Evolutionary conservation across 2,797 vertebrate genomes (phyloP).

Genomic region (Botia kubotai): DNA sequence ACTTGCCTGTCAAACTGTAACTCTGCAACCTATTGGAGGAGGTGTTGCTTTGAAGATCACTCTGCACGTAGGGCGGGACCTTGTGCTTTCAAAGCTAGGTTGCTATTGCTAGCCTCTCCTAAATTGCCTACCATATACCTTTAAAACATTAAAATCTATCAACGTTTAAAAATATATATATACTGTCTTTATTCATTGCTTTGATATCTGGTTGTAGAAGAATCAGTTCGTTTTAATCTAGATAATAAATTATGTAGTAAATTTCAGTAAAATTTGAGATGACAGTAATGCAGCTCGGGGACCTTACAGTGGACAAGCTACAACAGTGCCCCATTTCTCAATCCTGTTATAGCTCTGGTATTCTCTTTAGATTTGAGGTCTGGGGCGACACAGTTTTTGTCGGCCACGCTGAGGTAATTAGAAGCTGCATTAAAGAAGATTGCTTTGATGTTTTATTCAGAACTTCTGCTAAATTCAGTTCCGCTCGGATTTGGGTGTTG

Average conservation of each 20-base stretch:
- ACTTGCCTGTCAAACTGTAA: too few relatives aligned
- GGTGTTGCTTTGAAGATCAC: too few relatives aligned
- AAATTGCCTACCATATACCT: too few relatives aligned
- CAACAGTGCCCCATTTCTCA: constrained; percentile 69
- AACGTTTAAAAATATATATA: neutral
- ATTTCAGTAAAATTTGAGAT: constrained; percentile 19
- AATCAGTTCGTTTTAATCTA: neutral
- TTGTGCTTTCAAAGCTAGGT: too few relatives aligned
- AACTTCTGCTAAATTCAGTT: neutral
- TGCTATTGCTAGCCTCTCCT: too few relatives aligned
- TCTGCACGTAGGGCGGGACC: too few relatives aligned
- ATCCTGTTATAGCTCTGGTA: constrained; percentile 61
- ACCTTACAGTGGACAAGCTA: constrained; percentile 55
- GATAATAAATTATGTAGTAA: neutral
- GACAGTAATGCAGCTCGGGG: neutral
- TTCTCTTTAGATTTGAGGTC: constrained; percentile 52
- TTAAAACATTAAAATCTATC: neutral
- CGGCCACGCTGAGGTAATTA: constrained; percentile 38
- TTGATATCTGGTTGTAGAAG: neutral
- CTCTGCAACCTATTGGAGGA: too few relatives aligned
- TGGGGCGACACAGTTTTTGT: constrained; percentile 59
- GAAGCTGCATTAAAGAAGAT: constrained; percentile 27
- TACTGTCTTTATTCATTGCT: neutral
- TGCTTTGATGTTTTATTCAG: constrained; percentile 42
- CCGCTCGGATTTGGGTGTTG: neutral